phyloP scores from a whole-genome alignment of 2,888 invertebrate species.

The Macrosiphum euphorbiae region DNA sequence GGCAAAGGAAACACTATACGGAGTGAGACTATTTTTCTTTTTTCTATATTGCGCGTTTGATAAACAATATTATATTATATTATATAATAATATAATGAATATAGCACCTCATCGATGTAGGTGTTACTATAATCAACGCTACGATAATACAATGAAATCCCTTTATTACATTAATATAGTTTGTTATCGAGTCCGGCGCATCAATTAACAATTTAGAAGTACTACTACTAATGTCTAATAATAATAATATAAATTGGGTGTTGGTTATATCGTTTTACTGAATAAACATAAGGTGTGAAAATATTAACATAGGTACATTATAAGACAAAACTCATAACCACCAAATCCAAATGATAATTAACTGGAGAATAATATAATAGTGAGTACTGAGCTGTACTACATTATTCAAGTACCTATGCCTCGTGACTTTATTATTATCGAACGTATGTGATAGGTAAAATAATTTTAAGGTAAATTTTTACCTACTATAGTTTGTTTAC shows the following conservation, averaged over 20 bases:
- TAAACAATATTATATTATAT: neutral
- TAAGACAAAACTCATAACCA: slow-evolving; percentile 23
- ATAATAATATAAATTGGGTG: neutral
- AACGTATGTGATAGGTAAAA: neutral
- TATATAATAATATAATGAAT: neutral
- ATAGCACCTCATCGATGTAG: neutral
- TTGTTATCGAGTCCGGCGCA: neutral
- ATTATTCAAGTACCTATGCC: neutral
- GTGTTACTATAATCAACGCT: neutral
- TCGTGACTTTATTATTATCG: neutral
- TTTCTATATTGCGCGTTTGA: neutral
- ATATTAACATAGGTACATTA: slow-evolving; percentile 1
- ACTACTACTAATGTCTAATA: neutral
- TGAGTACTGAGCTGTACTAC: neutral
- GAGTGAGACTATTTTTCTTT: neutral
- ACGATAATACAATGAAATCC: neutral
- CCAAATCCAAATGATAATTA: neutral
- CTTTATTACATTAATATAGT: neutral
- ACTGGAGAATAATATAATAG: slow-evolving; percentile 7
- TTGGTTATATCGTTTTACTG: neutral
- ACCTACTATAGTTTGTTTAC: neutral
- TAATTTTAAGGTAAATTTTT: neutral
- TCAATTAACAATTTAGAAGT: neutral
- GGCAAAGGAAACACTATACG: neutral
- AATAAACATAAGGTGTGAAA: slow-evolving; percentile 10